These are phyloP conservation scores for Henricia sp. DNA, from an alignment of 53 echinoderm and acorn worm species.

Conservation along the genomic window DNA sequence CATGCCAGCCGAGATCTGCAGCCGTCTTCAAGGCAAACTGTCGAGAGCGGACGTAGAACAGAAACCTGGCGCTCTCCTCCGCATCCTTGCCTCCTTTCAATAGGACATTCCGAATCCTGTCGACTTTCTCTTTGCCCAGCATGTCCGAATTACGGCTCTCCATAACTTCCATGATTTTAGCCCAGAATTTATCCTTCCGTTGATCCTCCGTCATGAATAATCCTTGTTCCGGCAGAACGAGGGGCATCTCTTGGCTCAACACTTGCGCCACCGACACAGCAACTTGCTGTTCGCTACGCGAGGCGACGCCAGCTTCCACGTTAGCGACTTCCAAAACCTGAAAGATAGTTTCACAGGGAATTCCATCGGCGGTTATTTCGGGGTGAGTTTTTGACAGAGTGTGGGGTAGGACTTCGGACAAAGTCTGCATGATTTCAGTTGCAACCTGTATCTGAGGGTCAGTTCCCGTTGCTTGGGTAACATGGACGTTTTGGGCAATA, in stretches of 20 bases:
- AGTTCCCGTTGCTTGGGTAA: neutral
- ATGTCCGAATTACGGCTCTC: constrained; percentile 41
- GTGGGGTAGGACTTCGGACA: neutral
- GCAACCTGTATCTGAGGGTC: constrained; percentile 4
- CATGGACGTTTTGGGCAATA: neutral
- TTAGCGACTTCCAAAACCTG: neutral
- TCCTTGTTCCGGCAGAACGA: neutral
- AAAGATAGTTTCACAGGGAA: neutral
- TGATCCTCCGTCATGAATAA: neutral
- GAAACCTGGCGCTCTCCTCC: constrained; percentile 11
- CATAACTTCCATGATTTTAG: constrained; percentile 15
- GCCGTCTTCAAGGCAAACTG: constrained; percentile 41
- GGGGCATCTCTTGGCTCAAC: neutral
- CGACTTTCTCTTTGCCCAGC: constrained; percentile 1
- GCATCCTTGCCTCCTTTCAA: constrained; percentile 21
- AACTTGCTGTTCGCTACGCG: constrained; percentile 38
- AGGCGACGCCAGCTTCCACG: neutral
- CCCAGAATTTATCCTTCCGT: neutral
- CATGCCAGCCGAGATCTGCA: constrained; percentile 35
- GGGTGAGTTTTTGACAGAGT: neutral
- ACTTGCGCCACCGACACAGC: constrained; percentile 33
- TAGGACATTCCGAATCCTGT: constrained; percentile 42
- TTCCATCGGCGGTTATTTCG: neutral
- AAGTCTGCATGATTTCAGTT: constrained; percentile 18
- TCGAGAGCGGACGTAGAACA: constrained; percentile 44